These are phyloP conservation scores for Pentamera pediparva DNA, from an alignment of 53 echinoderm and acorn worm genomes.

Conservation along the genomic window DNA sequence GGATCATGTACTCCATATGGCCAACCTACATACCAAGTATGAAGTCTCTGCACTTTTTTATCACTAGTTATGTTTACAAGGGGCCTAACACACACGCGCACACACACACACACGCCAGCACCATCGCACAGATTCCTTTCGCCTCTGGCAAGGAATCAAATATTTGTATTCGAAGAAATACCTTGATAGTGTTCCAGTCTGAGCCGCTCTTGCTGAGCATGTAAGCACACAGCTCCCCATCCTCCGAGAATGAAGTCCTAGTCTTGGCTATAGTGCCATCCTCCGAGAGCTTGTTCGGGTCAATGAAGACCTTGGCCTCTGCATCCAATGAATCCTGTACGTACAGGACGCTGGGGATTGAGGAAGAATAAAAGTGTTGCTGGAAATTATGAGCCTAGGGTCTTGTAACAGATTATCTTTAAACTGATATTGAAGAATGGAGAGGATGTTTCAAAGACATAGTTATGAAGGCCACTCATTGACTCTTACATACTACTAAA, in stretches of 20 bases:
- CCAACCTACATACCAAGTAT: no score
- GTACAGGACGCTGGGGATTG: constrained; percentile 95
- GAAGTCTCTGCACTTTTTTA: no score
- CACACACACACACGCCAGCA: background rate
- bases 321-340: constrained; percentile 80
- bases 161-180: background rate
- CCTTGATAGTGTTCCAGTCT: constrained; percentile 96
- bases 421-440: no score
- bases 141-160: no score
- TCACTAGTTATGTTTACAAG: background rate
- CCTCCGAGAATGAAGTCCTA: constrained; percentile 78
- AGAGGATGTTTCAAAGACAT: no score
- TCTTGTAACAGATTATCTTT: no score
- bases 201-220: constrained; percentile 86
- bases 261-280: constrained; percentile 89
- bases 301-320: constrained; percentile 74
- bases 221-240: constrained; percentile 89
- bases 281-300: constrained; percentile 86
- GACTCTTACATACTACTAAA: no score
- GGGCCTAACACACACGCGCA: background rate
- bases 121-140: background rate
- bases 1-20: no score
- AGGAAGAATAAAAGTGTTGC: no score
- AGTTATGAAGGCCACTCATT: no score
- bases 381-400: no score